Conservation (phyloP, 1,140 invertebrate species). For the Cataglyphis hispanica region DNA sequence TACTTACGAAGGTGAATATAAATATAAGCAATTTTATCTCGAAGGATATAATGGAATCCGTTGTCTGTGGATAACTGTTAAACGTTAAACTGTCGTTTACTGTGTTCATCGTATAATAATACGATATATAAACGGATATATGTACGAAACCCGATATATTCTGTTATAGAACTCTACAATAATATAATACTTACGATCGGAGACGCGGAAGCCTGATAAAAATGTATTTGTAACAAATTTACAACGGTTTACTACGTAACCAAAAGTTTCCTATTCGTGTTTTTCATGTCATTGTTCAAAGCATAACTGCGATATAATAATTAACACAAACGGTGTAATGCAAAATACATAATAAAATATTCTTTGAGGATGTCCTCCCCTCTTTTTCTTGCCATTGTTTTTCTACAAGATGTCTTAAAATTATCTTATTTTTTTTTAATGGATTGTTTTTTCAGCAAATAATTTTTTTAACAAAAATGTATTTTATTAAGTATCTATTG, state of each 20-base stretch:
- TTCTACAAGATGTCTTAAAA: background rate
- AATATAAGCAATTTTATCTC: background rate
- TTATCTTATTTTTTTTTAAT: background rate
- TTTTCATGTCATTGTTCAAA: slow-evolving; percentile 34
- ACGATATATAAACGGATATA: slow-evolving; percentile 18
- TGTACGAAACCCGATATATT: slow-evolving; percentile 41
- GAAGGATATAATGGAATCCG: background rate
- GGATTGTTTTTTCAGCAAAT: background rate
- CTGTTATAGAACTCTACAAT: slow-evolving; percentile 10
- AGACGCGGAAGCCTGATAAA: background rate
- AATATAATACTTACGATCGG: background rate
- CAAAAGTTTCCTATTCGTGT: slow-evolving; percentile 43
- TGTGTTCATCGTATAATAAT: slow-evolving; percentile 52
- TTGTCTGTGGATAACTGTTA: slow-evolving; percentile 47
- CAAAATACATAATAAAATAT: slow-evolving; percentile 70
- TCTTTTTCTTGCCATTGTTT: background rate
- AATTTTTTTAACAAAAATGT: background rate
- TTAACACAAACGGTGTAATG: slow-evolving; percentile 59
- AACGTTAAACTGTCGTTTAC: slow-evolving; percentile 39
- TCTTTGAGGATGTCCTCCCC: slow-evolving; percentile 53
- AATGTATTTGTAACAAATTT: slow-evolving; percentile 40
- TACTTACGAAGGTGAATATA: background rate
- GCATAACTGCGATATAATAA: slow-evolving; percentile 44
- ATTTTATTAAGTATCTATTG: background rate
- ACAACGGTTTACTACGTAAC: slow-evolving; percentile 18